Evolutionary conservation across 1,140 invertebrate genomes (phyloP).

Genomic region (Charaxes varanes): DNA sequence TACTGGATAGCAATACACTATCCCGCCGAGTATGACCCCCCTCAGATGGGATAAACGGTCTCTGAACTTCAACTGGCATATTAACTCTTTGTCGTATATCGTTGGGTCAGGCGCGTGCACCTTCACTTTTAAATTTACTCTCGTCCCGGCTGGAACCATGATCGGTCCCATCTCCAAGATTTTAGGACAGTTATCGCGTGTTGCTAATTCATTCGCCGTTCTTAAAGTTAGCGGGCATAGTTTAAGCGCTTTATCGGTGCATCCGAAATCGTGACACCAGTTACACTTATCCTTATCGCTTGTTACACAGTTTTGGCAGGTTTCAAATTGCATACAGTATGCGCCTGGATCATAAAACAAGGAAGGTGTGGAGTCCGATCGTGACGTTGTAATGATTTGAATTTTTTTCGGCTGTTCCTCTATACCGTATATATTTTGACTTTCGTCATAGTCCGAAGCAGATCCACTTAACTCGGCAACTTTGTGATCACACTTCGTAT

Average conservation of each 20-base stretch:
- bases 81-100: slow-evolving; percentile 29
- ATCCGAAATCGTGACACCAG: slow-evolving; percentile 36
- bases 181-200: slow-evolving; percentile 20
- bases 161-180: slow-evolving; percentile 24
- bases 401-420: too few relatives aligned
- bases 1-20: slow-evolving; percentile 31
- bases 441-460: too few relatives aligned
- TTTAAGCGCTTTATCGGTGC: slow-evolving; percentile 18
- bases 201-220: background rate
- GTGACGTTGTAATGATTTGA: too few relatives aligned
- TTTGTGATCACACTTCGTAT: too few relatives aligned
- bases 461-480: too few relatives aligned
- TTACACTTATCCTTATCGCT: slow-evolving; percentile 19
- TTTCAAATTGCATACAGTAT: too few relatives aligned
- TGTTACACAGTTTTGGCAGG: slow-evolving; percentile 26
- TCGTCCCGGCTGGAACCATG: slow-evolving; percentile 24
- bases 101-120: slow-evolving; percentile 27
- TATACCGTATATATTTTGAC: too few relatives aligned
- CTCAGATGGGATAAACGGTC: slow-evolving; percentile 27
- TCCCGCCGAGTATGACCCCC: slow-evolving; percentile 23
- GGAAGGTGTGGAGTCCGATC: too few relatives aligned
- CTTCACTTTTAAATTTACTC: slow-evolving; percentile 29
- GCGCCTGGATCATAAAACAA: too few relatives aligned
- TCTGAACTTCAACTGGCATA: slow-evolving; percentile 31
- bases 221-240: slow-evolving; percentile 19